Evolutionary conservation across 2,797 vertebrate genomes (phyloP).

Genomic region (Euphonia xanthogaster): DNA sequence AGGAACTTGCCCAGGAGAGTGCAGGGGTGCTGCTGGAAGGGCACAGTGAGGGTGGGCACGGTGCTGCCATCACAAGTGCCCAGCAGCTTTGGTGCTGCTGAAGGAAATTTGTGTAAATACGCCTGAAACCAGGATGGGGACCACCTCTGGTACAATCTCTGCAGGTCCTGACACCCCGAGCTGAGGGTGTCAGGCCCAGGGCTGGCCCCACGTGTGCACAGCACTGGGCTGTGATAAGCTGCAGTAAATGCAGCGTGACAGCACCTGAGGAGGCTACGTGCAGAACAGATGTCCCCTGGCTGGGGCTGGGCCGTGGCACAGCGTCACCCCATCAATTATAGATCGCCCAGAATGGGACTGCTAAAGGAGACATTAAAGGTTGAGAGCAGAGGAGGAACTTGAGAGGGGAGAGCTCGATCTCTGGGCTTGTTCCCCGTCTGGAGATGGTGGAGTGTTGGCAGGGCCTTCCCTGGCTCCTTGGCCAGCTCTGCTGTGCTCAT

Average conservation of each 20-base stretch:
- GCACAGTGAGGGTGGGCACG: accelerated
- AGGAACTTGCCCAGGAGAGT: neutral
- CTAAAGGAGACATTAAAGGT: neutral
- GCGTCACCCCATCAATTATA: conserved; percentile 74
- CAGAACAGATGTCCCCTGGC: conserved; percentile 69
- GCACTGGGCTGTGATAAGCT: neutral
- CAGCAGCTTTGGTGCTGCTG: neutral
- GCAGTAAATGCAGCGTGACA: conserved; percentile 68
- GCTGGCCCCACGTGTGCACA: neutral
- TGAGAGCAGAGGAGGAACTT: neutral
- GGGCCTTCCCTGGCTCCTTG: neutral
- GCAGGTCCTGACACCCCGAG: neutral
- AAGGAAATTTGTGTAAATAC: neutral
- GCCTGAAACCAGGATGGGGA: neutral
- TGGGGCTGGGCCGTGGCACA: conserved; percentile 61
- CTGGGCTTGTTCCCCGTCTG: accelerated
- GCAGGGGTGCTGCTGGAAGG: neutral
- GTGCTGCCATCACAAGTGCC: accelerated
- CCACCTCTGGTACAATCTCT: neutral
- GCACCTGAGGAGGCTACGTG: conserved; percentile 67
- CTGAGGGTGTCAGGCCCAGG: neutral
- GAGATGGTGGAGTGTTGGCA: accelerated
- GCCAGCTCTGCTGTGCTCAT: accelerated
- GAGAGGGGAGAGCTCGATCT: neutral
- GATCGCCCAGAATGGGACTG: neutral